phyloP scores from a whole-genome alignment of 2,888 invertebrate species.

The Plagodis pulveraria region DNA sequence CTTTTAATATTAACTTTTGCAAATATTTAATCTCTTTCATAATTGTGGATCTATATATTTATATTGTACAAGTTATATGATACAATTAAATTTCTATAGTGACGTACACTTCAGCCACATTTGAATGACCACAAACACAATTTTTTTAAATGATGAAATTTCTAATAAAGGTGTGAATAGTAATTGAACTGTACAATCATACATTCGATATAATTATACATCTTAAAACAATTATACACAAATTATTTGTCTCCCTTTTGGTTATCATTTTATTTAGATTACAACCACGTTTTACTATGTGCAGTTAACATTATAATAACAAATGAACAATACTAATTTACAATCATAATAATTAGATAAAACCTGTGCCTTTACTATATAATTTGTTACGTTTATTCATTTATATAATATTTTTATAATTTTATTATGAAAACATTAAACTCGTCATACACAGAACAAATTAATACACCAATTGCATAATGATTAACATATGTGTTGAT shows the following conservation, averaged over 20 bases:
- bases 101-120: slow-evolving; percentile 65
- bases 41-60: slow-evolving; percentile 86
- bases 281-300: slow-evolving; percentile 83
- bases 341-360: slow-evolving; percentile 62
- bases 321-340: slow-evolving; percentile 65
- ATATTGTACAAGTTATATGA: slow-evolving; percentile 84
- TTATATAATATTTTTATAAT: slow-evolving; percentile 32
- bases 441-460: slow-evolving; percentile 44
- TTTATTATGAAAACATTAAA: slow-evolving; percentile 36
- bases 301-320: slow-evolving; percentile 71
- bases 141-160: slow-evolving; percentile 63
- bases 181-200: slow-evolving; percentile 73
- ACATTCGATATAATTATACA: slow-evolving; percentile 56
- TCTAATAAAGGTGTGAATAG: slow-evolving; percentile 64
- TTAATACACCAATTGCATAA: slow-evolving; percentile 33
- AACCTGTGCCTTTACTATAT: slow-evolving; percentile 73
- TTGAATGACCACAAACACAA: slow-evolving; percentile 64
- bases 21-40: slow-evolving; percentile 86
- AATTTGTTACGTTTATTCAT: slow-evolving; percentile 65
- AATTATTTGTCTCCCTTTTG: slow-evolving; percentile 81
- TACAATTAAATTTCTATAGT: slow-evolving; percentile 77
- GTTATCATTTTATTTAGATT: slow-evolving; percentile 73
- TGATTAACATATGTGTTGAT: slow-evolving; percentile 26
- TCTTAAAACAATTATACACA: slow-evolving; percentile 81
- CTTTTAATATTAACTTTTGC: slow-evolving; percentile 79